Evolutionary conservation across 1,140 invertebrate genomes (phyloP), one percentile per base, ranked within the genome.

Genomic region (Bicyclus anynana): DNA sequence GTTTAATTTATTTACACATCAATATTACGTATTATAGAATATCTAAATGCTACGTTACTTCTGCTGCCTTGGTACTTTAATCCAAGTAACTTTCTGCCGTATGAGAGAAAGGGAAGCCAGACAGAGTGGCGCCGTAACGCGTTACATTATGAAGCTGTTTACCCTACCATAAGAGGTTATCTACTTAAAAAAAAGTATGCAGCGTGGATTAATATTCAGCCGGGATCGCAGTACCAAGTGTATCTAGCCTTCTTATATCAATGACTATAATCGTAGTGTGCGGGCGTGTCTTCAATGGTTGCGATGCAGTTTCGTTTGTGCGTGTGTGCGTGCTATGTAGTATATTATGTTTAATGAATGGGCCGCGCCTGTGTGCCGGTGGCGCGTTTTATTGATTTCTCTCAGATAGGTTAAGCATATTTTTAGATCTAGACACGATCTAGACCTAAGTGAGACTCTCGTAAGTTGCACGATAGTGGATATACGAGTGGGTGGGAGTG

Each of bases 301-400:
- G 59, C 61, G 58, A 57, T 49, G 59, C 58, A 58, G 57, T 74
- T 67, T 67, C 72, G 61, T 64, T 61, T 38, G 55, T 27, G 46
- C 33, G 54, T 69, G 74, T 61, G 65, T 61, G 72, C 44, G 69
- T 67, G 60, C 50, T 53, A 38, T 44, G 62, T 60, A 55, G 55
- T 69, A n/a, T n/a, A 33, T 1, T 73, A 66, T 69, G 63, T 65
- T 65, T 68, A 64, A 66, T 76, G 71, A 76, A 76, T 76, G 73
- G 65, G 59, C 53, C 51, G 58, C 62, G 57, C 38, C 37, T 55
- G 63, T 65, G 67, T 62, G 62, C 55, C 42, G 52, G 52, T 59
- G 59, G 33, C 42, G 51, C 51, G 66, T 27, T 64, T 47, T 75
- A 78, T 78, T 67, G 75, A 78, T 76, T 74, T 73, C 55, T 53